These are phyloP conservation scores for Orientallactaga bullata DNA, from an alignment of 2,113 vertebrate species.

Conservation along the genomic window DNA sequence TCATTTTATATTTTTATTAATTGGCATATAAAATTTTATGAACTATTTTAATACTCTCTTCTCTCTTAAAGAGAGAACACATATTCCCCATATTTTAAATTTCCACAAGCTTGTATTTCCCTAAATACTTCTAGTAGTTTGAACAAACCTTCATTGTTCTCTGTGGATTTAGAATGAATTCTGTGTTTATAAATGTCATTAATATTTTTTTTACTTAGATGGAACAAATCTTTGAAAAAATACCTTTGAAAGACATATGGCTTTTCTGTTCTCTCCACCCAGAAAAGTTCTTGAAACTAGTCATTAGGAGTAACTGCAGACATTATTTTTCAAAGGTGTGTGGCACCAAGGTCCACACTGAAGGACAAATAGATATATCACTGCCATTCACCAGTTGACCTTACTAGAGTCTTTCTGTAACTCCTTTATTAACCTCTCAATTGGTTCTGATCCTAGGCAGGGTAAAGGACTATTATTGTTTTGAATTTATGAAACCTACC, in stretches of 20 bases:
- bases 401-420: not conserved
- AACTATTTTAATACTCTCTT: not conserved
- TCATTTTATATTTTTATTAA: constrained; percentile 37
- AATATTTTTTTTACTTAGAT: not conserved
- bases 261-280: not conserved
- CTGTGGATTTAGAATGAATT: not conserved
- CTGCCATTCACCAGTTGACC: not conserved
- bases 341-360: not conserved
- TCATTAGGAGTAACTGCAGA: not conserved
- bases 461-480: not conserved
- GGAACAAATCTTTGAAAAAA: constrained; percentile 11
- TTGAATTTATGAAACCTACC: not conserved
- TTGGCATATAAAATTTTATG: constrained; percentile 32
- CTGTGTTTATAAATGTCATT: not conserved
- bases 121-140: not conserved
- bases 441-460: not conserved
- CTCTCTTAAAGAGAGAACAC: not conserved
- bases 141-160: not conserved
- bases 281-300: not conserved
- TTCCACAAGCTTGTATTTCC: not conserved
- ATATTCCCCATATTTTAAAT: not conserved
- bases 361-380: not conserved
- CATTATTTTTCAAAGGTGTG: not conserved
- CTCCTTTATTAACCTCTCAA: not conserved
- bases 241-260: not conserved